phyloP scores from a whole-genome alignment of 2,113 vertebrate genomes.

The Callospermophilus lateralis region DNA sequence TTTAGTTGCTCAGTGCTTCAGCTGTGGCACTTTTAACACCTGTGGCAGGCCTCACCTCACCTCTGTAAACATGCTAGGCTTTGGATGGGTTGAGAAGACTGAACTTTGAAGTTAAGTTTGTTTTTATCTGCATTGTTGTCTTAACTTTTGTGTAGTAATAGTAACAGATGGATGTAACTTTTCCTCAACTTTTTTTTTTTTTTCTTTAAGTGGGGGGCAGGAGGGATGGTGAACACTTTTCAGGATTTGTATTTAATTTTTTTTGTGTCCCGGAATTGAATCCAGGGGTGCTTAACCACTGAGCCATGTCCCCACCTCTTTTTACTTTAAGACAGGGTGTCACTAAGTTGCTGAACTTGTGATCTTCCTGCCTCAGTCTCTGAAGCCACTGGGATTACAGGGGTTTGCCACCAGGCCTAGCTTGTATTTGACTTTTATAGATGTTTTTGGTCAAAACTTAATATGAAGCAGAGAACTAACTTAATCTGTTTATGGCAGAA shows the following conservation, averaged over 20 bases:
- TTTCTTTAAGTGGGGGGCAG: neutral
- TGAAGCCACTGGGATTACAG: no score
- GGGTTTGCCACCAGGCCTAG: no score
- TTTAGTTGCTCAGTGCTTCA: neutral
- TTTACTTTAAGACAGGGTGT: no score
- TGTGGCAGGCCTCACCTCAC: neutral
- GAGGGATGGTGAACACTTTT: neutral
- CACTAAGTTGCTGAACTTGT: no score
- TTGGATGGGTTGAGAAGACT: slow-evolving; percentile 25
- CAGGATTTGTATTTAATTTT: slow-evolving; percentile 17
- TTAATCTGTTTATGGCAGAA: neutral
- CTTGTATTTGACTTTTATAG: slow-evolving; percentile 24
- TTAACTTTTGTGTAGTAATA: slow-evolving; percentile 1
- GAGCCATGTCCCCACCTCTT: no score
- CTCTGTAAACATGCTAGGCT: slow-evolving; percentile 23
- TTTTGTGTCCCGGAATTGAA: no score
- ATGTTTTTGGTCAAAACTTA: neutral
- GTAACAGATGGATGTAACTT: neutral
- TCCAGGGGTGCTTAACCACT: no score
- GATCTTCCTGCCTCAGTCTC: no score
- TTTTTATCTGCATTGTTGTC: neutral
- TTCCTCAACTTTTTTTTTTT: neutral
- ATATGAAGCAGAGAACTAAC: neutral
- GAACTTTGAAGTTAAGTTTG: slow-evolving; percentile 23
- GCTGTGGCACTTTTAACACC: slow-evolving; percentile 1